Base-by-base conservation (phyloP, 2,888 invertebrate species). In the Macroteleia sp. region DNA sequence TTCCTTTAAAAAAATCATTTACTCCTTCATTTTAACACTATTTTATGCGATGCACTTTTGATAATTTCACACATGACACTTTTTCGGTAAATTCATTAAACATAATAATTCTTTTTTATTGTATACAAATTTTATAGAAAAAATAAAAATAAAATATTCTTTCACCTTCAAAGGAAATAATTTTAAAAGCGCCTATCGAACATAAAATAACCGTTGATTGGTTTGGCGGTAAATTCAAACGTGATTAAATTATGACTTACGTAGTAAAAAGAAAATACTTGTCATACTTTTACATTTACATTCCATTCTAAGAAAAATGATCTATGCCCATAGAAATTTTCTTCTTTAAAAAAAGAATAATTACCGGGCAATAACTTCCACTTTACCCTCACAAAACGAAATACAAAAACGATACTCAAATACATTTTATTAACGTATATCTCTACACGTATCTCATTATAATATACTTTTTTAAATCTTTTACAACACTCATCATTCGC, bases 381-480 rank as follows among this genome's bases (percentile, higher is more conserved):
- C n/a, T 44, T 54, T 54, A 20, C 14, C 34, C 44, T 44, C 25
- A 25, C 28, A 34, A 54, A 66, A 48, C 22, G 20, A 67, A 8
- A 0, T 8, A 48, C 48, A 52, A 52, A 67, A 69, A 61, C 9
- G 14, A 19, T 44, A 44, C 32, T 70, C 41, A 9, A 66, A 69
- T 59, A 46, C 46, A 46, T 67, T 75, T 75, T 67, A 75, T 61
- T 48, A 61, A 64, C 50, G 69, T 56, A 32, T 32, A 48, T 61
- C 17, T 62, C 48, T 14, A 28, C 48, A 17, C 54, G 50, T 59
- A 56, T 64, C 64, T 76, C 64, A 76, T 76, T 76, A 76, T 70
- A 64, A 70, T 64, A 64, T 42, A 57, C 48, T 56, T 64, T 62
- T 76, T 54, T 62, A 20, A 16, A 25, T 57, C 62, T 62, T 76